Evolutionary conservation across 1,140 invertebrate species (phyloP).

Genomic region (Cherax destructor): DNA sequence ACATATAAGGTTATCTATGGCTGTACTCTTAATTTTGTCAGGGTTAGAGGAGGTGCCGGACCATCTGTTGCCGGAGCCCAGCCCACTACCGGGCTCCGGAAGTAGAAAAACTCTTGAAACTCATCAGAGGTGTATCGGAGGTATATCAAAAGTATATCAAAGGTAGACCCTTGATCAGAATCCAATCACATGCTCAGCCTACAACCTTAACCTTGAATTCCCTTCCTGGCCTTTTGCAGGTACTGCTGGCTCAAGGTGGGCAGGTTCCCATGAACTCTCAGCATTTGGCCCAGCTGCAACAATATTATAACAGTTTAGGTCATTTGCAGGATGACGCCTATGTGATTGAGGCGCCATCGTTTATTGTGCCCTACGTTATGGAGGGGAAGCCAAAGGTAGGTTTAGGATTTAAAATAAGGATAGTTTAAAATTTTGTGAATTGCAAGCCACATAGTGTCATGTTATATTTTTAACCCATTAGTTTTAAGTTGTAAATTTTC

Average conservation of each 20-base stretch:
- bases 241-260: slow-evolving; percentile 64
- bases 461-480: neutral
- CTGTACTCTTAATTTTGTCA: too few species aligned
- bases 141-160: too few species aligned
- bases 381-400: slow-evolving; percentile 71
- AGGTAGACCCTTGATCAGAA: neutral
- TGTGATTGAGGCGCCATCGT: slow-evolving; percentile 71
- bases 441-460: too few species aligned
- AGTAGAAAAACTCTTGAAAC: too few species aligned
- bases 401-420: neutral
- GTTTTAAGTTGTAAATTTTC: neutral
- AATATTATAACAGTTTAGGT: slow-evolving; percentile 71
- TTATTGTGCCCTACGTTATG: slow-evolving; percentile 72
- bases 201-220: neutral
- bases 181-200: neutral
- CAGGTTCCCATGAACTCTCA: slow-evolving; percentile 68
- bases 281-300: slow-evolving; percentile 69
- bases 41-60: too few species aligned
- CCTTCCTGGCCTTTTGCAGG: slow-evolving; percentile 35
- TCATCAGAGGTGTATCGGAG: too few species aligned
- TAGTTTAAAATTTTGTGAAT: neutral
- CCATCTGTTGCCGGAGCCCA: too few species aligned
- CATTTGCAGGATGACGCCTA: slow-evolving; percentile 70
- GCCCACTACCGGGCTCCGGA: too few species aligned
- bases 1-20: too few species aligned